Evolutionary conservation across 1,140 invertebrate genomes (phyloP), one percentile per base, ranked within the genome.

Genomic region (Onthophagus taurus): DNA sequence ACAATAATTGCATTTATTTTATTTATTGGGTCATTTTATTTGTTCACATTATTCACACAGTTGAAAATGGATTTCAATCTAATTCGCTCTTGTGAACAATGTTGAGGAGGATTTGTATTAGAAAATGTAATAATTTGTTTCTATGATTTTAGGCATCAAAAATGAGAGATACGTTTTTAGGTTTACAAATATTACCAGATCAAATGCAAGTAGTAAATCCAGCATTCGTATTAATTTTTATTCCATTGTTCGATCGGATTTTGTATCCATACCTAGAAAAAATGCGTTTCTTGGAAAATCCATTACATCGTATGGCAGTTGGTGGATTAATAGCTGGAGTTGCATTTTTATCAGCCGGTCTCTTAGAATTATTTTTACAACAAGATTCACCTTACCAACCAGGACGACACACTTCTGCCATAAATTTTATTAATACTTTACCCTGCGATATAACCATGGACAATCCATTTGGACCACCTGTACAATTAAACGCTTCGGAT

Each of bases 131-230:
- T 38, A 6, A 24, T 45, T 11, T 44, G 17, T 30, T 30, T 14
- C n/a, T n/a, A n/a, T n/a, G n/a, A 3, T 69, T 81, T 35, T 76
- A 85, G 68, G 82, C 80, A 12, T 72, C 72, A 4, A 61, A 73
- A 49, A 79, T 85, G 77, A 65, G 81, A 58, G 76, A 79, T 12
- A 55, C 68, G 21, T 45, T 81, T 14, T 58, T 69, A 14, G 61
- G 60, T 0, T 57, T 54, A 0, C 55, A 62, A 41, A 63, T 81
- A 20, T 63, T 78, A 19, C 77, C 80, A 0, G 80, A 83, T 57
- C 80, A 83, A 59, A 73, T 83, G 66, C 76, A 79, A 67, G 65
- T 64, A 4, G 47, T 82, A 6, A 85, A 85, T 61, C 77, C 81
- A 2, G 53, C 80, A 3, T 63, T 84, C 19, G 80, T 83, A 26